Percentiles rank a stretch among this genome's conserved stretches.
Conservation (phyloP, 1,140 invertebrate species). For the Araneus ventricosus region DNA sequence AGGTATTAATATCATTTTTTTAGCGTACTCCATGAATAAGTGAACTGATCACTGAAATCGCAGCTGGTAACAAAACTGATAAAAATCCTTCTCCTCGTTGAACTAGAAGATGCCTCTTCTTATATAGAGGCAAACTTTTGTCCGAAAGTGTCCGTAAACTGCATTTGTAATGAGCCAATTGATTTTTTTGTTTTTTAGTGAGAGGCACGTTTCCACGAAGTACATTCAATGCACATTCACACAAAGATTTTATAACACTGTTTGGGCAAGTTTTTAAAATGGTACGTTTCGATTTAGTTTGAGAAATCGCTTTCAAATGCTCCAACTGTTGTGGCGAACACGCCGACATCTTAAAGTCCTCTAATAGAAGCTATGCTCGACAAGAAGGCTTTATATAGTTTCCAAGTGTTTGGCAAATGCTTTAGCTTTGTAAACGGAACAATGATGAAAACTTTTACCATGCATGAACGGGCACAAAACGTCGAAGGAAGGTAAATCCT, state of each 20-base stretch:
- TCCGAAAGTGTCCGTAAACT: conserved; percentile 27
- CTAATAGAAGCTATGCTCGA: not conserved
- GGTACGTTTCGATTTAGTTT: not conserved
- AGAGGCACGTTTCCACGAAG: conserved; percentile 47
- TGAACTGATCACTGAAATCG: not conserved
- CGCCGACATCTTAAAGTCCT: not conserved
- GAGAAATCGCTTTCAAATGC: not conserved
- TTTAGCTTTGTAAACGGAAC: not conserved
- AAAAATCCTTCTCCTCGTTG: conserved; percentile 37
- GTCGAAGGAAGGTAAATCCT: not conserved
- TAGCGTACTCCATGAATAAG: conserved; percentile 38
- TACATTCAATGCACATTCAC: conserved; percentile 57
- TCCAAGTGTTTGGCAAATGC: not conserved
- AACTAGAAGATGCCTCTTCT: not conserved
- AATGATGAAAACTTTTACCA: not conserved
- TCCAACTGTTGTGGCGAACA: not conserved
- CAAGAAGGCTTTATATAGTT: not conserved
- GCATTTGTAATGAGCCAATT: not conserved
- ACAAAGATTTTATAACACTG: conserved; percentile 47
- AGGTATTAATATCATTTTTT: conserved; percentile 33
- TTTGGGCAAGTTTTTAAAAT: conserved; percentile 29
- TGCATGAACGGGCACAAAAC: not conserved
- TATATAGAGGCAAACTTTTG: conserved; percentile 6
- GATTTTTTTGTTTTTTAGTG: not conserved
- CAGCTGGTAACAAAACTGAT: not conserved